Percentiles rank a stretch among this genome's conserved stretches.
Conservation (phyloP, 2,888 invertebrate genomes). For the Athrips mouffetella region DNA sequence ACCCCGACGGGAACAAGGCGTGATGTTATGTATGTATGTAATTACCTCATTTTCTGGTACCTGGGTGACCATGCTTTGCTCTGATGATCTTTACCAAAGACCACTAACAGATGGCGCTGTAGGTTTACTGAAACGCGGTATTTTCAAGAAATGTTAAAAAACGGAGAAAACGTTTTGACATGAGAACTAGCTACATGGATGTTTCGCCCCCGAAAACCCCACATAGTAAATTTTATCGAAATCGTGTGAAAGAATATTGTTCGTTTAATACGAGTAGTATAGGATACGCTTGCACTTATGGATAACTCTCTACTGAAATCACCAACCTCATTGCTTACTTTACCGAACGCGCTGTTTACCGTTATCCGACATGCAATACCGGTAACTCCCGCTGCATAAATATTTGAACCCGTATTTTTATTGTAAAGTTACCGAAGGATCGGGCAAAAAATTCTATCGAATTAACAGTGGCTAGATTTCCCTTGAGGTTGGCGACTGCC, state of each 20-base stretch:
- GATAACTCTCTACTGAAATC: background rate
- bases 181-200: no score
- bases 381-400: slow-evolving; percentile 20
- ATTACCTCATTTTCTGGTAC: no score
- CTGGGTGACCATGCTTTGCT: no score
- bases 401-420: slow-evolving; percentile 41
- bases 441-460: slow-evolving; percentile 60
- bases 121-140: no score
- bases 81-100: no score
- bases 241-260: background rate
- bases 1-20: no score
- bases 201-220: no score
- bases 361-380: slow-evolving; percentile 19
- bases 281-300: background rate
- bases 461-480: slow-evolving; percentile 61
- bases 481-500: slow-evolving; percentile 54
- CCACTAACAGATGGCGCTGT: no score
- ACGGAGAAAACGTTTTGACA: no score
- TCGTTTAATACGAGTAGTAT: background rate
- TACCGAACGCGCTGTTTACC: background rate
- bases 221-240: no score
- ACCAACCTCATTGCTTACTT: background rate
- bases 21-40: no score
- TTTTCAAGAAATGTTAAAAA: no score
- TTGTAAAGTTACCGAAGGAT: slow-evolving; percentile 43